These are phyloP conservation scores for Leptocoma aspasia DNA, from an alignment of 2,113 vertebrate genomes.

Conservation along the genomic window DNA sequence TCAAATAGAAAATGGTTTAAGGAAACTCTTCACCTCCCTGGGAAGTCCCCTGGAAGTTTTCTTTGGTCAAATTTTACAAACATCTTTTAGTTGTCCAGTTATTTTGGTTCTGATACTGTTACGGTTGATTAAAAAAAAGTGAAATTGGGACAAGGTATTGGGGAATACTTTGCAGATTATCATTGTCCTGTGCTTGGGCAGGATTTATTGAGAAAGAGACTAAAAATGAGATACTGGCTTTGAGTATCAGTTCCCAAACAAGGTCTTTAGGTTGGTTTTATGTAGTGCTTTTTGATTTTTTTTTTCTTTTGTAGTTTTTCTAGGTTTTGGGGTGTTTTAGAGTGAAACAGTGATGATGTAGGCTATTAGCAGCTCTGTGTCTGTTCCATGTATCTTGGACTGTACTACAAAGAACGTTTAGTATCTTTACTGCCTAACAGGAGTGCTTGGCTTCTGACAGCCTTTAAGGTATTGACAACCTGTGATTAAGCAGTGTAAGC, in stretches of 20 bases:
- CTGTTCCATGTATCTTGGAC: neutral
- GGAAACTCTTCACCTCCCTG: neutral
- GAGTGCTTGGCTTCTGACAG: neutral
- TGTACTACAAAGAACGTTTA: neutral
- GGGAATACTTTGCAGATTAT: neutral
- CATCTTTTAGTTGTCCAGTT: neutral
- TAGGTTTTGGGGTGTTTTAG: neutral
- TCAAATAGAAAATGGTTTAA: neutral
- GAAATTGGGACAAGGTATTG: neutral
- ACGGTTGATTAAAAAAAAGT: fast-evolving
- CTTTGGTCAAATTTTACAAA: neutral
- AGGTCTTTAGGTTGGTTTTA: neutral
- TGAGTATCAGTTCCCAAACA: neutral
- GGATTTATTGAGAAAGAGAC: neutral
- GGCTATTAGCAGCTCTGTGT: neutral
- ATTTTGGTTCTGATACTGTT: neutral
- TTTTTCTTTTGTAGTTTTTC: neutral
- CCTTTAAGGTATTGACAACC: neutral
- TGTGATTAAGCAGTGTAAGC: neutral
- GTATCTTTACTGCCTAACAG: neutral
- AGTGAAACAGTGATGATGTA: neutral
- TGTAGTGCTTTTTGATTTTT: neutral
- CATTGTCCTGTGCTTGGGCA: neutral
- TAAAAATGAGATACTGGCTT: neutral
- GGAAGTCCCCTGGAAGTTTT: neutral